These are phyloP conservation scores for Hapalemur alaotrensis DNA, from an alignment of 2,797 vertebrate genomes.

Conservation along the genomic window DNA sequence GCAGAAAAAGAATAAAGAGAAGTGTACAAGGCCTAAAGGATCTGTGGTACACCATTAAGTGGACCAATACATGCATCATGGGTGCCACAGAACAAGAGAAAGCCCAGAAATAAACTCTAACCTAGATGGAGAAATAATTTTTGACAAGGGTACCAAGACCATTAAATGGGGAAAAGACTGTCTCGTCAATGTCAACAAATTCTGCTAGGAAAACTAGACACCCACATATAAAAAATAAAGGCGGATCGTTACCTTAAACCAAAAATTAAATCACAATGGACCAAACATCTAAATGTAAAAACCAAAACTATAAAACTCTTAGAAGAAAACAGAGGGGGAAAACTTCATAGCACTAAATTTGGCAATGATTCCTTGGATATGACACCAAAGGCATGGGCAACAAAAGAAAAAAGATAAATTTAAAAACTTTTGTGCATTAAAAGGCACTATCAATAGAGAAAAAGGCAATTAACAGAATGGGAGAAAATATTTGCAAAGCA, in stretches of 20 bases:
- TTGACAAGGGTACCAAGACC: neutral
- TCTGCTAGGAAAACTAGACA: neutral
- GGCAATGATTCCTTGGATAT: neutral
- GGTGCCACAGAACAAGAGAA: neutral
- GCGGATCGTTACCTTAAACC: neutral
- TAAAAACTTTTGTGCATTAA: neutral
- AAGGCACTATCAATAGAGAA: neutral
- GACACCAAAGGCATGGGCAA: neutral
- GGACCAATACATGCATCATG: neutral
- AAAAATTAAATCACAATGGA: neutral
- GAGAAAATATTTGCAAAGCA: neutral
- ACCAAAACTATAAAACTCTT: neutral
- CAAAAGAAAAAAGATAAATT: neutral
- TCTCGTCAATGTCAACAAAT: neutral
- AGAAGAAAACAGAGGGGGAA: neutral
- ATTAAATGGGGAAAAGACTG: neutral
- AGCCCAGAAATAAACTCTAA: neutral
- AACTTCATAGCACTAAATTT: neutral
- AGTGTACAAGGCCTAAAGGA: neutral
- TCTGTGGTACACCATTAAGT: neutral
- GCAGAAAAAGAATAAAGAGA: neutral
- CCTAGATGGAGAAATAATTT: neutral
- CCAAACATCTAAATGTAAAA: neutral
- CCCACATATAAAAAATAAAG: neutral
- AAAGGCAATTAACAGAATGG: neutral